Evolutionary conservation across 2,797 vertebrate species (phyloP).

Genomic region (Pantherophis alleghaniensis): DNA sequence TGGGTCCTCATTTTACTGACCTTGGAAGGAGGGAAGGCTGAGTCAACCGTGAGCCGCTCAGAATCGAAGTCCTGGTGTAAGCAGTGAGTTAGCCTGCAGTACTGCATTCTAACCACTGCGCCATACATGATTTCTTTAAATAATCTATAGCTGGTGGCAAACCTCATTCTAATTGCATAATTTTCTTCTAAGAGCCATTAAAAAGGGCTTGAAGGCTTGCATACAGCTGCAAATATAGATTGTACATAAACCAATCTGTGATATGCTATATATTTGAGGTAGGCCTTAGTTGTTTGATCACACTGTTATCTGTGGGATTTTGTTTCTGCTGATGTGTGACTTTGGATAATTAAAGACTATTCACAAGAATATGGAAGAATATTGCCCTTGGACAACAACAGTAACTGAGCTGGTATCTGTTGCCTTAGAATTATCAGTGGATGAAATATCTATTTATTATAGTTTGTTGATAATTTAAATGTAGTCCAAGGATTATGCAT

Average conservation of each 20-base stretch:
- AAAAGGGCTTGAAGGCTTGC: neutral
- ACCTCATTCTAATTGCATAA: neutral
- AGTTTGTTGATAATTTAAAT: neutral
- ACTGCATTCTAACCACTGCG: too few species aligned
- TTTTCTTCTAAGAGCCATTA: neutral
- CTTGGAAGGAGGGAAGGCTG: neutral
- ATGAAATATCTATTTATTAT: neutral
- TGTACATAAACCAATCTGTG: neutral
- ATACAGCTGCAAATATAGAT: neutral
- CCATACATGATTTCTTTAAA: neutral
- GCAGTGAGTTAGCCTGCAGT: too few species aligned
- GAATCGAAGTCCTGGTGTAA: neutral
- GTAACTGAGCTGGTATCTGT: neutral
- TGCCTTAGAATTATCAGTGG: neutral
- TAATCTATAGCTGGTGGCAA: neutral
- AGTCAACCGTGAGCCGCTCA: neutral
- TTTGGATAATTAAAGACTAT: neutral
- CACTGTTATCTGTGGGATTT: neutral
- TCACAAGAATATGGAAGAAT: neutral
- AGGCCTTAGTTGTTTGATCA: neutral
- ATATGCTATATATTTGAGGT: neutral
- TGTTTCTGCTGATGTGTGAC: neutral
- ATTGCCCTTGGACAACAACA: neutral
- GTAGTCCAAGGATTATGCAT: neutral
- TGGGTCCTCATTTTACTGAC: neutral